phyloP scores from a whole-genome alignment of 2,113 vertebrate species.

The Colius striatus region DNA sequence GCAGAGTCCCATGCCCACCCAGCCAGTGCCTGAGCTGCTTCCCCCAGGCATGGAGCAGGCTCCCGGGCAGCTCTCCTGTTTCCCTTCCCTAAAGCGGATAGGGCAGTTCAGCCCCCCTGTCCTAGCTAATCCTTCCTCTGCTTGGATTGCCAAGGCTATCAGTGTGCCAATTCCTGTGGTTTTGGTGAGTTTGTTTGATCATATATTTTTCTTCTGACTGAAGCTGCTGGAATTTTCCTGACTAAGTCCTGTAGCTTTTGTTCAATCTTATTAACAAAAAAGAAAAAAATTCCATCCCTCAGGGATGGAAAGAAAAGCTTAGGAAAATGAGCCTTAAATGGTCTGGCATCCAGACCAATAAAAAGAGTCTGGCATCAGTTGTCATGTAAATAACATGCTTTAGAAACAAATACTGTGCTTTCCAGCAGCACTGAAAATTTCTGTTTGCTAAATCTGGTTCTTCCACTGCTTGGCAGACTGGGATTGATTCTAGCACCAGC shows the following conservation, averaged over 20 bases:
- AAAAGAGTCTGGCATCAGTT: slow-evolving; percentile 16
- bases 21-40: background rate
- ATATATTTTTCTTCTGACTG: background rate
- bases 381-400: slow-evolving; percentile 31
- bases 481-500: background rate
- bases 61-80: accelerated
- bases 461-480: background rate
- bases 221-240: background rate
- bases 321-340: slow-evolving; percentile 17
- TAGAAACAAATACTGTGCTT: background rate
- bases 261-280: background rate
- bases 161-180: background rate
- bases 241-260: background rate
- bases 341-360: background rate
- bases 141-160: background rate
- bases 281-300: background rate
- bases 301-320: background rate
- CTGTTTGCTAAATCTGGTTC: background rate
- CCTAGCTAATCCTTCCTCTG: background rate
- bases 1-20: background rate
- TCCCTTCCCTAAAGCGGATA: background rate
- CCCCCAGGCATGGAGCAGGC: background rate
- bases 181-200: background rate
- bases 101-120: background rate
- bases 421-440: background rate